Conservation (phyloP, 1,140 invertebrate species). For the Aphelenchoides fujianensis region DNA sequence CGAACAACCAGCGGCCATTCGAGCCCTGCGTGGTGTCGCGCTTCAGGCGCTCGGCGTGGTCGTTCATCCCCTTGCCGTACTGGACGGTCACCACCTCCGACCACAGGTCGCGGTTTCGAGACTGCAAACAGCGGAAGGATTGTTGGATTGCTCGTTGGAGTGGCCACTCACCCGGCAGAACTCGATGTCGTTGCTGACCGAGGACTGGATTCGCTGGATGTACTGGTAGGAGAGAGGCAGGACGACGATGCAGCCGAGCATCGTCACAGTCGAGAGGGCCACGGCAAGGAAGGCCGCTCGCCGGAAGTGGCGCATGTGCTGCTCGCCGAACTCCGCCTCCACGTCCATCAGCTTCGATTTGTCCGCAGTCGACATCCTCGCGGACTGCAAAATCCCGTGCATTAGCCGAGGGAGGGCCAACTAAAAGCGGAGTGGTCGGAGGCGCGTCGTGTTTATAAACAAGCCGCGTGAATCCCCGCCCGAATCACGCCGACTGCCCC, state of each 20-base stretch:
- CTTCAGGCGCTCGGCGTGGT: conserved; percentile 48
- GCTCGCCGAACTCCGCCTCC: conserved; percentile 11
- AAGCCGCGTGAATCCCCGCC: neutral
- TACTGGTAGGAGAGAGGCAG: conserved; percentile 60
- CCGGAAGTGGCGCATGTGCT: conserved; percentile 39
- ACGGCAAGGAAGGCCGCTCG: conserved; percentile 56
- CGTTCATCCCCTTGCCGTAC: conserved; percentile 49
- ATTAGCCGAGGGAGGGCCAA: too few relatives aligned
- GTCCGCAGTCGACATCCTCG: conserved; percentile 5
- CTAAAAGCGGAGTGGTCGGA: too few relatives aligned
- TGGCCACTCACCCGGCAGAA: conserved; percentile 53
- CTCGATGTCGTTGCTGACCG: conserved; percentile 53
- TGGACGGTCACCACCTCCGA: conserved; percentile 58
- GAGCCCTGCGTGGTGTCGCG: conserved; percentile 33
- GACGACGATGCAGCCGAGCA: conserved; percentile 55
- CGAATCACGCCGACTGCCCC: neutral
- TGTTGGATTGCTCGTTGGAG: too few relatives aligned
- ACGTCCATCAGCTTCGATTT: conserved; percentile 16
- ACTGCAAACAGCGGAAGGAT: conserved; percentile 43
- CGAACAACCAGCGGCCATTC: conserved; percentile 59
- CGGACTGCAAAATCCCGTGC: conserved; percentile 1
- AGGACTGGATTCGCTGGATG: conserved; percentile 55
- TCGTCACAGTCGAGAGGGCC: conserved; percentile 59
- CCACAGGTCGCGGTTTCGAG: conserved; percentile 59
- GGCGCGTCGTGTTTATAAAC: neutral